These are phyloP conservation scores for Cyrtodaria siliqua DNA, from an alignment of 2,888 invertebrate genomes.

Conservation along the genomic window DNA sequence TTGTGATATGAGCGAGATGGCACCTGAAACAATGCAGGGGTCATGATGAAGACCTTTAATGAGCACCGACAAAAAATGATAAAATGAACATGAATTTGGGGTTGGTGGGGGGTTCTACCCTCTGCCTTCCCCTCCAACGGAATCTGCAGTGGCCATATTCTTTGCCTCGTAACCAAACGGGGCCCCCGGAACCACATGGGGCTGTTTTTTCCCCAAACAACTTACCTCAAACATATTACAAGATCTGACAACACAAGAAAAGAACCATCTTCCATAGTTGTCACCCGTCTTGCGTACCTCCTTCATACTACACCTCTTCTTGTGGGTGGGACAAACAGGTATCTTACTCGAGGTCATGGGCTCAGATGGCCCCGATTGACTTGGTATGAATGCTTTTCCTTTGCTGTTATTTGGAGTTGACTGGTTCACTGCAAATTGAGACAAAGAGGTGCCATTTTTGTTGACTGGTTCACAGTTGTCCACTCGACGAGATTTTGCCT, in stretches of 20 bases:
- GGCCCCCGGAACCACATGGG: too few species aligned
- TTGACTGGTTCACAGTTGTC: background rate
- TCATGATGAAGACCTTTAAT: too few species aligned
- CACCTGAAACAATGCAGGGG: too few species aligned
- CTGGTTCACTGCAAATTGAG: background rate
- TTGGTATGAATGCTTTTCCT: too few species aligned
- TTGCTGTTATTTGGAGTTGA: background rate
- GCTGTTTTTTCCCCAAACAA: too few species aligned
- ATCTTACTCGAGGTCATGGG: conserved; percentile 53
- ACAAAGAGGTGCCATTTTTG: background rate
- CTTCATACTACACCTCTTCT: conserved; percentile 64
- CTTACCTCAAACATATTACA: conserved; percentile 77
- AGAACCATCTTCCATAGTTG: conserved; percentile 76
- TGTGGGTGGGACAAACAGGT: conserved; percentile 72
- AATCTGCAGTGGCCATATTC: too few species aligned
- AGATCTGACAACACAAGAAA: conserved; percentile 64
- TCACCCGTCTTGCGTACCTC: conserved; percentile 73
- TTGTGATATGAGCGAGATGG: too few species aligned
- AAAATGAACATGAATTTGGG: too few species aligned
- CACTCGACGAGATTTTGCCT: background rate
- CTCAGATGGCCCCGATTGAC: background rate
- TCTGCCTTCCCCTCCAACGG: too few species aligned
- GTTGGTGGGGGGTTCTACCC: too few species aligned
- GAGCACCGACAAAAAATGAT: too few species aligned
- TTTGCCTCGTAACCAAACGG: too few species aligned